These are phyloP conservation scores for Menidia beryllina DNA, from an alignment of 2,113 vertebrate species.

Conservation along the genomic window DNA sequence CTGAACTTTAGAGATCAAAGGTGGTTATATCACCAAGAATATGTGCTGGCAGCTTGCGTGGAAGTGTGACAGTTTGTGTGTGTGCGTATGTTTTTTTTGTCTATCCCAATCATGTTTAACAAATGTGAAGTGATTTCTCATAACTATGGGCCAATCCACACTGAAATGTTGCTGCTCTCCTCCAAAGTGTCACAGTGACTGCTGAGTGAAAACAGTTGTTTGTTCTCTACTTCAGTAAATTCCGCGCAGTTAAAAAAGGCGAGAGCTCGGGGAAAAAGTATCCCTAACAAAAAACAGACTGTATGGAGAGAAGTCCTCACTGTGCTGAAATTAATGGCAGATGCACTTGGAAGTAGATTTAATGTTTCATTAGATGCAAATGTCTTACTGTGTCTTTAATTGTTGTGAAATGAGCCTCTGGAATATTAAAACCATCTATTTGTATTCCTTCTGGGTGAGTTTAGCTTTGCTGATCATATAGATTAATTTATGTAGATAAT, in stretches of 20 bases:
- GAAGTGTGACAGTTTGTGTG: too few relatives aligned
- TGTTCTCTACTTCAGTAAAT: constrained; percentile 95
- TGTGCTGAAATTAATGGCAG: constrained; percentile 96
- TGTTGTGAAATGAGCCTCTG: constrained; percentile 98
- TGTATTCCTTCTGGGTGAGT: constrained; percentile 91
- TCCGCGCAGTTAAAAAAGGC: constrained; percentile 84
- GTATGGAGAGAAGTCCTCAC: constrained; percentile 91
- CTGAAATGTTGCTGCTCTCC: constrained; percentile 79
- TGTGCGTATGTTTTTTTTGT: too few relatives aligned
- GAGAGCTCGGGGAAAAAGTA: constrained; percentile 57
- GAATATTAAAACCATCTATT: constrained; percentile 99
- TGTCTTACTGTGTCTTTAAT: constrained; percentile 98
- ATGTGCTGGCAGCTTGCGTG: background rate
- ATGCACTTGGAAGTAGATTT: constrained; percentile 95
- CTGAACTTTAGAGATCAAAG: background rate
- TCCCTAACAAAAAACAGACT: constrained; percentile 95
- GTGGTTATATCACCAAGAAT: background rate
- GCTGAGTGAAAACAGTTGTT: constrained; percentile 99
- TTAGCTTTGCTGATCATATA: constrained; percentile 79
- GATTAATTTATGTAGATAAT: constrained; percentile 62
- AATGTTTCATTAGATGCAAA: constrained; percentile 99
- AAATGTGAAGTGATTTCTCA: constrained; percentile 32
- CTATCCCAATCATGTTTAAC: background rate
- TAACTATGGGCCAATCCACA: constrained; percentile 25
- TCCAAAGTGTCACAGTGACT: constrained; percentile 87